phyloP scores from a whole-genome alignment of 2,888 invertebrate genomes.

The Incurvaria masculella region DNA sequence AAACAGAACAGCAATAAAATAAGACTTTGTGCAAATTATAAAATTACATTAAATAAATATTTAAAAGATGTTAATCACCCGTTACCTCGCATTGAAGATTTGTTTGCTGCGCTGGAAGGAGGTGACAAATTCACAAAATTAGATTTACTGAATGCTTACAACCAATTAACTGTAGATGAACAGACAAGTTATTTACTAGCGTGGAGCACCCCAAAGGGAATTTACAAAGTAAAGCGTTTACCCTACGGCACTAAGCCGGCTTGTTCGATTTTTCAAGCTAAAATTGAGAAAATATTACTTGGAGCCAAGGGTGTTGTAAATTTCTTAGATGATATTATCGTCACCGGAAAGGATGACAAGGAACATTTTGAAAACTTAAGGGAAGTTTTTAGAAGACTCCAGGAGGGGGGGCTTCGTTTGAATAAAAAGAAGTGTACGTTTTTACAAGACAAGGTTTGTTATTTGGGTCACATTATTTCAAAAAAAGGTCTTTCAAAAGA shows the following conservation, averaged over 20 bases:
- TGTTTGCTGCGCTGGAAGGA: conserved; percentile 15
- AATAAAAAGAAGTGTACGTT: conserved; percentile 17
- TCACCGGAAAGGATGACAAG: conserved; percentile 15
- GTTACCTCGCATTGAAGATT: conserved; percentile 16
- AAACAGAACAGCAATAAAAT: conserved; percentile 20
- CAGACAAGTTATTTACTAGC: conserved; percentile 11
- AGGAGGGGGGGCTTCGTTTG: conserved; percentile 11
- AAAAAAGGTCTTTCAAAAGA: conserved; percentile 12
- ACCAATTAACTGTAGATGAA: conserved; percentile 19
- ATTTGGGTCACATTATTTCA: conserved; percentile 13
- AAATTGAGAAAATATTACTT: conserved; percentile 15
- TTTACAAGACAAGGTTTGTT: conserved; percentile 16
- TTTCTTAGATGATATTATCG: conserved; percentile 18
- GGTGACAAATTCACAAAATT: conserved; percentile 15
- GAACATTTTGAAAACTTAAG: conserved; percentile 8
- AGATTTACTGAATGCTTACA: conserved; percentile 19
- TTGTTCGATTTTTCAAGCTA: conserved; percentile 21
- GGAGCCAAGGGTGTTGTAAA: conserved; percentile 13
- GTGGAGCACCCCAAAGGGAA: conserved; percentile 13
- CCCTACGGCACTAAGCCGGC: conserved; percentile 20
- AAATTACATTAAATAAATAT: conserved; percentile 14
- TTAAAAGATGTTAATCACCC: conserved; percentile 15
- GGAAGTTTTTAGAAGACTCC: conserved; percentile 12
- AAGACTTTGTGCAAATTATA: background rate
- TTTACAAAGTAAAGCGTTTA: conserved; percentile 11